These are phyloP conservation scores for Drosophila navojoa DNA, from an alignment of 1,140 invertebrate genomes.

Conservation along the genomic window DNA sequence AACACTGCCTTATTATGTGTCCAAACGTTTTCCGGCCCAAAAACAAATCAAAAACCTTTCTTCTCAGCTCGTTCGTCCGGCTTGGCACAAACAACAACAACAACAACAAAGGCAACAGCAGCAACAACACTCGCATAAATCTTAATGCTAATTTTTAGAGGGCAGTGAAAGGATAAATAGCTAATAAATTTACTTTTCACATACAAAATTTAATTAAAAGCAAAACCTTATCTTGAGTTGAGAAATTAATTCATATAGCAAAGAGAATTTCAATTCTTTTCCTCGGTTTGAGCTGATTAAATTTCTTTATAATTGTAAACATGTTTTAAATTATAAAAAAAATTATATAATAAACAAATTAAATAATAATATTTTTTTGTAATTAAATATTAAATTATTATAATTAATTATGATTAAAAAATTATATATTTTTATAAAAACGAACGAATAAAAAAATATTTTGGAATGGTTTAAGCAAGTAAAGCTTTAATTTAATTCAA, in stretches of 20 bases:
- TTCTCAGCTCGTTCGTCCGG: constrained; percentile 58
- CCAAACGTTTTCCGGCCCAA: constrained; percentile 73
- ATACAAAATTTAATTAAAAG: constrained; percentile 5
- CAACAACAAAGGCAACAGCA: constrained; percentile 2
- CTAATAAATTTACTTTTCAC: constrained; percentile 1
- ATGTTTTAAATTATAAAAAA: too few relatives aligned
- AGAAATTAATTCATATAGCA: not conserved
- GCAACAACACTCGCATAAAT: constrained; percentile 17
- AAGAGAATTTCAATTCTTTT: not conserved
- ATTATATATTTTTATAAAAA: too few relatives aligned
- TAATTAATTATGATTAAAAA: too few relatives aligned
- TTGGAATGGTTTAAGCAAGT: too few relatives aligned
- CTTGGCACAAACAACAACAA: constrained; percentile 41
- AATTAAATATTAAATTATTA: too few relatives aligned
- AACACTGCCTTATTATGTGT: constrained; percentile 64
- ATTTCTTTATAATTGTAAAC: too few relatives aligned
- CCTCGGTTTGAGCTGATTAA: too few relatives aligned
- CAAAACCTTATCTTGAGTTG: not conserved
- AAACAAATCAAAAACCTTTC: constrained; percentile 37
- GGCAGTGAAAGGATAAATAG: constrained; percentile 8
- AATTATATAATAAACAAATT: too few relatives aligned
- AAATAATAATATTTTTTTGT: too few relatives aligned
- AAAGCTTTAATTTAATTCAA: too few relatives aligned
- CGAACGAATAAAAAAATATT: too few relatives aligned
- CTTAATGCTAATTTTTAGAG: constrained; percentile 24